A percentile compares a stretch with the other conserved stretches of the same genome.
Evolutionary conservation across 2,888 invertebrate genomes (phyloP).

Genomic region (Microplitis deprimator): DNA sequence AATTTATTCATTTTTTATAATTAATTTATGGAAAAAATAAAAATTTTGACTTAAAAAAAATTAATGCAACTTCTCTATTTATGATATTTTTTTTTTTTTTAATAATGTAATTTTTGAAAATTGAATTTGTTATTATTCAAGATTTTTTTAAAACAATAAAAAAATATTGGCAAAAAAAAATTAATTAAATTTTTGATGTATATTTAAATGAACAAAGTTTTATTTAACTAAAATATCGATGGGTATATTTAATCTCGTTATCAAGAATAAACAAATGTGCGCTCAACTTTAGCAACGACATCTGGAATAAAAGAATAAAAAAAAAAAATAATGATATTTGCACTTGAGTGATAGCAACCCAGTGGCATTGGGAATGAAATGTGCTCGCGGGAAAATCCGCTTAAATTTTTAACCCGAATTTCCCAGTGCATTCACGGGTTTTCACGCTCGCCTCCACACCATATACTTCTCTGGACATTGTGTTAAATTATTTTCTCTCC

Average conservation of each 20-base stretch:
- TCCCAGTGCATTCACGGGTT: neutral
- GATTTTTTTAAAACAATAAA: no score
- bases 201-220: no score
- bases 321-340: conserved; percentile 13
- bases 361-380: neutral
- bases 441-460: neutral
- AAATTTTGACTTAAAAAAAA: no score
- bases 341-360: conserved; percentile 6
- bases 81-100: no score
- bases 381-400: neutral
- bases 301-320: neutral
- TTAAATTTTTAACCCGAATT: conserved; percentile 20
- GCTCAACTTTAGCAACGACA: neutral
- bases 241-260: neutral
- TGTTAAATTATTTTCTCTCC: neutral
- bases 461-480: neutral
- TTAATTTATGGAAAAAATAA: no score
- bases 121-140: no score
- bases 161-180: no score
- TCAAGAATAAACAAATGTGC: neutral
- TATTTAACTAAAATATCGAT: neutral
- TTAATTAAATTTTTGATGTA: no score
- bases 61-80: no score
- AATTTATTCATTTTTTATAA: no score
- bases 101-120: no score